These are phyloP conservation scores for Chauna torquata DNA, from an alignment of 2,113 vertebrate genomes.

Conservation along the genomic window DNA sequence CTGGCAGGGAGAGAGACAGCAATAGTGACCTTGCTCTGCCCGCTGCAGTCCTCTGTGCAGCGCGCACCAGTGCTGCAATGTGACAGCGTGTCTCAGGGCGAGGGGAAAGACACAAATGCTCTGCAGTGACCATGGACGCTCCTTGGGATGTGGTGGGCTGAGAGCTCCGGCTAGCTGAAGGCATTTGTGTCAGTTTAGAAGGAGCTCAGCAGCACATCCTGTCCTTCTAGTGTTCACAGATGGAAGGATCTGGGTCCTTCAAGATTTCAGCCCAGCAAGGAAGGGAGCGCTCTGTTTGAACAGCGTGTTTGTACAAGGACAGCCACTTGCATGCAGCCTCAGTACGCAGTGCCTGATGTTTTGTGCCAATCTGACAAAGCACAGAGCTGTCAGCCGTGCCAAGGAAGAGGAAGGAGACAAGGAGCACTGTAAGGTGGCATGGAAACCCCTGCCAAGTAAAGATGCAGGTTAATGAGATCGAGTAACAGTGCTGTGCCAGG, in stretches of 20 bases:
- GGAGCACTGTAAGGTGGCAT: background rate
- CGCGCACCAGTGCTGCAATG: background rate
- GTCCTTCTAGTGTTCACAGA: background rate
- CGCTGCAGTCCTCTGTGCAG: background rate
- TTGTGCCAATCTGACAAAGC: background rate
- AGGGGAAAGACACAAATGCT: fast-evolving
- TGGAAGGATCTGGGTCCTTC: constrained; percentile 5
- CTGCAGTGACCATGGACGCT: fast-evolving
- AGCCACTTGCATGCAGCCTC: background rate
- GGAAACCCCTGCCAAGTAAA: constrained; percentile 2
- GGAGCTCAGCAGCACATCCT: background rate
- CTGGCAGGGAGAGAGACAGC: constrained; percentile 71
- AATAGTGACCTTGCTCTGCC: background rate
- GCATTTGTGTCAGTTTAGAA: background rate
- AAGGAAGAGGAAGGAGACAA: background rate
- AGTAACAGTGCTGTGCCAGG: background rate
- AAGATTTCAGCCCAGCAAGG: background rate
- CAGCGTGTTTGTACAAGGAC: background rate
- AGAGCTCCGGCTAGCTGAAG: background rate
- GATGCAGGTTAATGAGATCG: constrained; percentile 18
- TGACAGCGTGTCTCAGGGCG: fast-evolving
- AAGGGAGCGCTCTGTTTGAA: background rate
- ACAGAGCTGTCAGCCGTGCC: background rate
- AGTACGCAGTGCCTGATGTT: background rate
- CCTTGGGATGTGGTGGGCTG: background rate